Conservation (phyloP, 2,888 invertebrate genomes). For the Ischnus inquisitorius region DNA sequence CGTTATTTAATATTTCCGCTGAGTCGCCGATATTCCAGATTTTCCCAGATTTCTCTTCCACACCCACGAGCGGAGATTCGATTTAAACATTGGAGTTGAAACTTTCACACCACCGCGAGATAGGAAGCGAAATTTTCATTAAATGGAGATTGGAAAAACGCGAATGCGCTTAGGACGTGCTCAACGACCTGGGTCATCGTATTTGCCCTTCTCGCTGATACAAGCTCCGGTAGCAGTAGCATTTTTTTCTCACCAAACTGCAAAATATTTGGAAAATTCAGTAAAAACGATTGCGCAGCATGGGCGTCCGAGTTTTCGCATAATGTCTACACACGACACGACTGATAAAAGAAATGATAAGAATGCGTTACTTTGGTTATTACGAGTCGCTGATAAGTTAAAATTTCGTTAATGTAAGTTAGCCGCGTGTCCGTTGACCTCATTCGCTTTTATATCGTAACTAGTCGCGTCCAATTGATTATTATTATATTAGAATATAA, state of each 20-base stretch:
- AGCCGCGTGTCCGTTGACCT: not conserved
- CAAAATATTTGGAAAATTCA: conserved; percentile 43
- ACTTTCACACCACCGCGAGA: conserved; percentile 16
- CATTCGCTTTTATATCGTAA: not conserved
- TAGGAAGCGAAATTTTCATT: conserved; percentile 14
- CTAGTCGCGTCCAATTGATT: too few relatives aligned
- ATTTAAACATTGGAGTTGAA: conserved; percentile 34
- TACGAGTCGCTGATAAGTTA: not conserved
- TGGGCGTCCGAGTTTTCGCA: conserved; percentile 13
- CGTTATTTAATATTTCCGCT: conserved; percentile 55
- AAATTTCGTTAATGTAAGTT: conserved; percentile 3
- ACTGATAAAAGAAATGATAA: conserved; percentile 26
- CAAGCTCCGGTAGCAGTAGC: conserved; percentile 67
- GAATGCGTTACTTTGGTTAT: conserved; percentile 20
- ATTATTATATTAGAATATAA: too few relatives aligned
- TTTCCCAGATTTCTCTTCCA: conserved; percentile 52
- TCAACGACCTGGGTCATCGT: conserved; percentile 54
- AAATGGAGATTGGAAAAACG: conserved; percentile 39
- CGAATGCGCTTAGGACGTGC: conserved; percentile 70
- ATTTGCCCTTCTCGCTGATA: conserved; percentile 73
- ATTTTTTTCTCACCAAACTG: not conserved
- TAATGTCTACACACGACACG: conserved; percentile 17
- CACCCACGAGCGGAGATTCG: conserved; percentile 47
- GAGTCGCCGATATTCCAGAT: conserved; percentile 46
- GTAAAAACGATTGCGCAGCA: conserved; percentile 47